Percentiles rank a stretch among this genome's conserved stretches.
phyloP scores from a whole-genome alignment of 2,888 invertebrate species.

The Anorthoa munda region DNA sequence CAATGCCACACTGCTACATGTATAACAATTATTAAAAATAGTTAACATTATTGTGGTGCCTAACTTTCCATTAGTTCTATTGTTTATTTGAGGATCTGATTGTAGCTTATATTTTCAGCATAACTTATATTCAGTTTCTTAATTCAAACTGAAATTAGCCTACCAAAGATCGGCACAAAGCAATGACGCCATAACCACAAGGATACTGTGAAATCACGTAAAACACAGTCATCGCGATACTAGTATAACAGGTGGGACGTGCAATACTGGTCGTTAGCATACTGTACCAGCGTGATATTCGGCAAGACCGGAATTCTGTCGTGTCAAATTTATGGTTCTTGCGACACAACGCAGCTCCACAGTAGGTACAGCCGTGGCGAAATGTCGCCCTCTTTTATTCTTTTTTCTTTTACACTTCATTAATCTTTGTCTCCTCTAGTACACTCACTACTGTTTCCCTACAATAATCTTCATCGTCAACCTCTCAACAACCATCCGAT shows the following conservation, averaged over 20 bases:
- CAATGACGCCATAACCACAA: constrained; percentile 55
- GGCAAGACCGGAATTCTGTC: constrained; percentile 78
- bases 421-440: constrained; percentile 61
- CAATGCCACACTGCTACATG: constrained; percentile 17
- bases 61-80: constrained; percentile 7
- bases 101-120: not conserved
- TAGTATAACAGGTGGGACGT: constrained; percentile 68
- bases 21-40: constrained; percentile 21
- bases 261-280: constrained; percentile 75
- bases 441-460: constrained; percentile 21
- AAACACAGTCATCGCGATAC: constrained; percentile 65
- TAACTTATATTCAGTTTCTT: constrained; percentile 11
- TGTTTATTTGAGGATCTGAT: constrained; percentile 3
- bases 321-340: constrained; percentile 77
- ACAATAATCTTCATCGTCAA: constrained; percentile 9
- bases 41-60: constrained; percentile 1
- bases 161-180: constrained; percentile 41
- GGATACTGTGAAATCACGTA: constrained; percentile 68
- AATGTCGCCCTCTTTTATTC: constrained; percentile 73
- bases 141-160: constrained; percentile 27
- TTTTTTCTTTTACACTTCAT: constrained; percentile 70
- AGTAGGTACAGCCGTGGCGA: constrained; percentile 72
- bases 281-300: constrained; percentile 67
- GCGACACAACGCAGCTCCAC: constrained; percentile 72
- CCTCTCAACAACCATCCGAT: constrained; percentile 35